Conservation (phyloP, 1,140 invertebrate species). For the Drosophila simulans region DNA sequence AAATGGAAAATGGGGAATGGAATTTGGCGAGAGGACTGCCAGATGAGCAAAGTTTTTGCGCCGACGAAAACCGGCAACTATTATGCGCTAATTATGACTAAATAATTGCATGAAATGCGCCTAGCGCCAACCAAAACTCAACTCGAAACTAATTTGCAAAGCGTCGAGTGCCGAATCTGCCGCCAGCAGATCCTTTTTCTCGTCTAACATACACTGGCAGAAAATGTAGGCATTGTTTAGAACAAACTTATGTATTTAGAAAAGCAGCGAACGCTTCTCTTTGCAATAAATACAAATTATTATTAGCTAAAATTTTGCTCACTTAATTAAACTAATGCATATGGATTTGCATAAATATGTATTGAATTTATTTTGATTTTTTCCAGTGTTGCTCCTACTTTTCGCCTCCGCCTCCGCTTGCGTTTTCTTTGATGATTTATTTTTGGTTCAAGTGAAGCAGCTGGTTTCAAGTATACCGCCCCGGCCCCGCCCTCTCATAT, state of each 20-base stretch:
- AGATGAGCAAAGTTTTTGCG: constrained; percentile 43
- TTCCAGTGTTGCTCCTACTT: constrained; percentile 1
- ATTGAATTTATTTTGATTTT: neutral
- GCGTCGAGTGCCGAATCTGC: constrained; percentile 40
- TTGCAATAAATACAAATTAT: too few relatives aligned
- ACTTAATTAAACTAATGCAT: too few relatives aligned
- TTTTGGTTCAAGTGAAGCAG: constrained; percentile 41
- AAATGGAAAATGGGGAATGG: neutral
- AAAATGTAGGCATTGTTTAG: neutral
- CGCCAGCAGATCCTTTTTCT: constrained; percentile 31
- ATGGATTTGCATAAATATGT: too few relatives aligned
- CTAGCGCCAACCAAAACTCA: constrained; percentile 30
- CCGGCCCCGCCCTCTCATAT: neutral
- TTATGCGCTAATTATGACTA: constrained; percentile 61
- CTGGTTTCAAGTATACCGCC: constrained; percentile 32
- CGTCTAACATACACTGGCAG: constrained; percentile 1
- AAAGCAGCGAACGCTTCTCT: too few relatives aligned
- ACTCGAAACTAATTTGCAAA: constrained; percentile 49
- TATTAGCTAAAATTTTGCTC: too few relatives aligned
- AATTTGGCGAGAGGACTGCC: constrained; percentile 11
- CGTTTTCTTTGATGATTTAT: constrained; percentile 45
- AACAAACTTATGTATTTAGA: too few relatives aligned
- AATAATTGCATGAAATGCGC: constrained; percentile 53
- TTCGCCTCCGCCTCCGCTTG: neutral
- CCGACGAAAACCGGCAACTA: constrained; percentile 49